Evolutionary conservation across 2,888 invertebrate species (phyloP), one percentile per base, ranked within the genome.

Genomic region (Conops quadrifasciatus): DNA sequence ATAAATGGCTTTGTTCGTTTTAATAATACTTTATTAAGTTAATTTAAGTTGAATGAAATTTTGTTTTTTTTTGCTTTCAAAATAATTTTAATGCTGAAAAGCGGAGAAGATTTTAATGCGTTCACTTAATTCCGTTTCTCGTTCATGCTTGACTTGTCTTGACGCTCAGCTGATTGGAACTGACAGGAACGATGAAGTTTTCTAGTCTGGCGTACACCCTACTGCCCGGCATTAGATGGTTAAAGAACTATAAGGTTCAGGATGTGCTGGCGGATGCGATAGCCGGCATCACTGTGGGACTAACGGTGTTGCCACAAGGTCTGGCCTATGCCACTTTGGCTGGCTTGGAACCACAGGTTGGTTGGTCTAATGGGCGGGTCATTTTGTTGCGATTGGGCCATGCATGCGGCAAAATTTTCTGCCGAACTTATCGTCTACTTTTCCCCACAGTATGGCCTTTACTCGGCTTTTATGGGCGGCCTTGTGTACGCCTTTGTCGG

Each of bases 401-500:
- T n/a, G n/a, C n/a, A n/a, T n/a, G n/a, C n/a, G n/a, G n/a, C n/a
- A n/a, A n/a, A n/a, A n/a, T n/a, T n/a, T n/a, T n/a, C n/a, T n/a
- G n/a, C n/a, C n/a, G n/a, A n/a, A 19, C 16, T 16, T 65, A 49
- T 56, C 43, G n/a, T 19, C 36, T 36, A 7, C 36, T 36, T 36
- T 36, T 36, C 9, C 9, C 36, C 36, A 47, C 9, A 97, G 95
- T 96, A 95, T 87, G 97, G 97, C 2, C 89, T 98, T 65, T 97
- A 97, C 87, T 96, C 97, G 0, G 94, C 97, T 1, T 97, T 97
- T 86, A 90, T 96, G 87, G 96, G 97, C 1, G 96, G 96, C 45
- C 94, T 97, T 84, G 90, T 97, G 51, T 98, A 97, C 87, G 91
- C 93, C 65, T 85, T 97, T 72, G 91, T 97, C 78, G 97, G 97